These are phyloP conservation scores for Apaloderma vittatum DNA, from an alignment of 2,113 vertebrate species.

Conservation along the genomic window DNA sequence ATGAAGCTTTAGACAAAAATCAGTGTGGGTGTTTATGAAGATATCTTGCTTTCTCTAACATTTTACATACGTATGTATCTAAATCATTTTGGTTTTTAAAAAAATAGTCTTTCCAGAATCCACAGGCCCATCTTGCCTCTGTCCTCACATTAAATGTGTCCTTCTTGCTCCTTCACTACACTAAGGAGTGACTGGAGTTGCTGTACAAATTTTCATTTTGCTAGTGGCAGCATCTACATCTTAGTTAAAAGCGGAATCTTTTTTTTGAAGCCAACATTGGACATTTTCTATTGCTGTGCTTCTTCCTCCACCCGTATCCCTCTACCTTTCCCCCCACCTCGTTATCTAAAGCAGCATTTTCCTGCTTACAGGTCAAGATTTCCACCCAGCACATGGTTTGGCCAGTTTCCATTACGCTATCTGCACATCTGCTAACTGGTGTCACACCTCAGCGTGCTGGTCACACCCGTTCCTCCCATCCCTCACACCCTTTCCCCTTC, in stretches of 20 bases:
- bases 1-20: neutral
- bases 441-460: neutral
- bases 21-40: neutral
- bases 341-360: neutral
- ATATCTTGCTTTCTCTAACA: neutral
- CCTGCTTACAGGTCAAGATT: slow-evolving; percentile 47
- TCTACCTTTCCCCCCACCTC: neutral
- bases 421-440: slow-evolving; percentile 40
- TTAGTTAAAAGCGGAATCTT: neutral
- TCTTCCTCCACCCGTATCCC: neutral
- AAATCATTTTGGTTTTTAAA: neutral
- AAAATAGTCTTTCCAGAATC: neutral
- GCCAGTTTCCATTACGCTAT: slow-evolving; percentile 32
- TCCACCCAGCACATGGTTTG: neutral
- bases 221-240: neutral
- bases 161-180: neutral
- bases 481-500: neutral
- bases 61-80: neutral
- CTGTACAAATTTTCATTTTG: neutral
- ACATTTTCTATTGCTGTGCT: neutral
- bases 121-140: neutral
- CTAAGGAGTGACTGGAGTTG: neutral
- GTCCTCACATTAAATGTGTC: neutral
- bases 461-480: slow-evolving; percentile 28
- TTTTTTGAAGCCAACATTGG: neutral